A percentile compares a stretch with the other conserved stretches of the same genome.
Evolutionary conservation across 2,797 vertebrate species (phyloP).

Genomic region (Melopsittacus undulatus): DNA sequence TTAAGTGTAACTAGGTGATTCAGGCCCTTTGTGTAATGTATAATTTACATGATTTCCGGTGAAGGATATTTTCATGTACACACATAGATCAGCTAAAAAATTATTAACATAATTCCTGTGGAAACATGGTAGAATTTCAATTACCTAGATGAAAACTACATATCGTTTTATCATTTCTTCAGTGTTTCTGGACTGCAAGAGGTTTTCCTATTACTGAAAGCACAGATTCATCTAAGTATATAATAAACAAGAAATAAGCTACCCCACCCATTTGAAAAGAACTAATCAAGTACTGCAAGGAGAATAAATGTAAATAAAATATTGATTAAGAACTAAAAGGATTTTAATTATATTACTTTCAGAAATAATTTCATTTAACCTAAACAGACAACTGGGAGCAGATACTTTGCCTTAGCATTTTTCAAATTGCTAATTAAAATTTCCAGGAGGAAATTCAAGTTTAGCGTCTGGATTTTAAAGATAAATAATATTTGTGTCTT

Average conservation of each 20-base stretch:
- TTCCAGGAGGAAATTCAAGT: conserved; percentile 69
- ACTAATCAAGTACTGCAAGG: conserved; percentile 52
- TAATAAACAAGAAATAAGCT: conserved; percentile 56
- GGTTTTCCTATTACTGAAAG: neutral
- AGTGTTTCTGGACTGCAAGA: neutral
- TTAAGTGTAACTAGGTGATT: neutral
- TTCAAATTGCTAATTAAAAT: conserved; percentile 75
- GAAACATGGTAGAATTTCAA: neutral
- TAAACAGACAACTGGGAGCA: conserved; percentile 71
- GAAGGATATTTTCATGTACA: neutral
- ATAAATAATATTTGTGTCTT: conserved; percentile 55
- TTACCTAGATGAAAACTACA: neutral
- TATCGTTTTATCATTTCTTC: neutral
- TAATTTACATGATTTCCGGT: neutral
- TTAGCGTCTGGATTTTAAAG: conserved; percentile 68
- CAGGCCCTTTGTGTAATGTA: neutral
- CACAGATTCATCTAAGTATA: neutral
- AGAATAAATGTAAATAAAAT: conserved; percentile 79
- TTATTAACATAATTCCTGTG: neutral
- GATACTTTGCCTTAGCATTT: conserved; percentile 68
- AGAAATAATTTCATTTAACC: conserved; percentile 80
- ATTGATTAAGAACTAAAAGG: conserved; percentile 81
- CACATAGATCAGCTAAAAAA: neutral
- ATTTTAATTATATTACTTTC: conserved; percentile 78
- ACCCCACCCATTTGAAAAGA: conserved; percentile 48